Conservation (phyloP, 2,797 vertebrate genomes). For the Neosilurus hyrtlii region DNA sequence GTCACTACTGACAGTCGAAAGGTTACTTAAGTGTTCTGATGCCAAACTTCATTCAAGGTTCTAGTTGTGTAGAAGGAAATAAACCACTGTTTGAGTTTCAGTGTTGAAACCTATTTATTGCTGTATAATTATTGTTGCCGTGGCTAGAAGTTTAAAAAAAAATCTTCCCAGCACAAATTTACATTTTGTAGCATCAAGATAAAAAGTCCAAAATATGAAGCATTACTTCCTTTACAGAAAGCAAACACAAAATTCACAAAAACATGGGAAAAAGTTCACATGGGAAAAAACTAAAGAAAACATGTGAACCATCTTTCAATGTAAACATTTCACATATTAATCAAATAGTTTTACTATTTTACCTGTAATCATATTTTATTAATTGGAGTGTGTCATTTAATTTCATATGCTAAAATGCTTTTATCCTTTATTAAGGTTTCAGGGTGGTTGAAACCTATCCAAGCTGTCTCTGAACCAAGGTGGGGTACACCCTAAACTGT, state of each 20-base stretch:
- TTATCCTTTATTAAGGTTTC: too few relatives aligned
- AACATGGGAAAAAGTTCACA: neutral
- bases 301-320: neutral
- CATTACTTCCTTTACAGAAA: slow-evolving; percentile 15
- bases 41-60: neutral
- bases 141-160: neutral
- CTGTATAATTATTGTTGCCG: neutral
- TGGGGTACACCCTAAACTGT: too few relatives aligned
- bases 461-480: too few relatives aligned
- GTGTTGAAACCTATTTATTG: neutral
- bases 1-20: neutral
- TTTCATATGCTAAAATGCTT: too few relatives aligned
- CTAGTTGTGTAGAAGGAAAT: neutral
- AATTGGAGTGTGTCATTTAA: too few relatives aligned
- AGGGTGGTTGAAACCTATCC: too few relatives aligned
- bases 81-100: neutral
- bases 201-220: slow-evolving; percentile 16
- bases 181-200: neutral
- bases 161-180: neutral
- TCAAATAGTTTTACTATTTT: too few relatives aligned
- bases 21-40: neutral
- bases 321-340: neutral
- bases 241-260: neutral
- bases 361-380: neutral
- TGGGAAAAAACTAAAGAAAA: neutral